A percentile compares a stretch with the other conserved stretches of the same genome.
These are phyloP conservation scores for Acrocera orbiculus DNA, from an alignment of 2,888 invertebrate species.

Conservation along the genomic window DNA sequence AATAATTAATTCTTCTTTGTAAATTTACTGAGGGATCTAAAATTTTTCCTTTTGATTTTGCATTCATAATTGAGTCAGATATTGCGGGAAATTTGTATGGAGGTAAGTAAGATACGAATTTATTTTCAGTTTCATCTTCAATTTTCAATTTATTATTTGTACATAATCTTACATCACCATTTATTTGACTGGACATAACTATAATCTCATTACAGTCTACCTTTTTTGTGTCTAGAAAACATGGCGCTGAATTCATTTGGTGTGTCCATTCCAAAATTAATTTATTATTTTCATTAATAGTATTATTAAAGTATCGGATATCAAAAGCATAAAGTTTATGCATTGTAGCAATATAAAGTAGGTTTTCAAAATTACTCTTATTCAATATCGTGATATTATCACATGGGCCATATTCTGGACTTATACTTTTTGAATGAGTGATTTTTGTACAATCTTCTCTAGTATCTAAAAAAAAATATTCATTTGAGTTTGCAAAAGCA, in stretches of 20 bases:
- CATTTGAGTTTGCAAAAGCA: constrained; percentile 19
- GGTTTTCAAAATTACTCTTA: constrained; percentile 17
- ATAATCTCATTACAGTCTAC: constrained; percentile 18
- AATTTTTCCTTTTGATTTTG: constrained; percentile 15
- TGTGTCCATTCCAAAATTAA: constrained; percentile 23
- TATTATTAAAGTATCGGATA: constrained; percentile 16
- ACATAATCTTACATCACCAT: constrained; percentile 21
- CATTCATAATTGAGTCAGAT: too few species aligned
- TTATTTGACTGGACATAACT: constrained; percentile 17
- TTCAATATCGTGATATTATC: constrained; percentile 19
- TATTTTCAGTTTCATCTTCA: constrained; percentile 7
- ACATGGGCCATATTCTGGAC: constrained; percentile 15
- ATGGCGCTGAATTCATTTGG: constrained; percentile 21
- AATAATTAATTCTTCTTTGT: constrained; percentile 17
- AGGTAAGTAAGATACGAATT: constrained; percentile 15
- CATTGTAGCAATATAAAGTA: constrained; percentile 23
- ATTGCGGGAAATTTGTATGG: too few species aligned
- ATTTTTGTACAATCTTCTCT: constrained; percentile 17
- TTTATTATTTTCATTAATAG: constrained; percentile 6
- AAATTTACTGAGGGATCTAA: constrained; percentile 18
- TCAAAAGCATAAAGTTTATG: constrained; percentile 25
- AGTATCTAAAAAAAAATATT: constrained; percentile 19
- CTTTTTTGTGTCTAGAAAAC: constrained; percentile 17
- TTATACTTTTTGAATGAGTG: too few species aligned
- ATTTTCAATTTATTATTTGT: constrained; percentile 12